Evolutionary conservation across 1,140 invertebrate species (phyloP).

Genomic region (Nebria ingens): DNA sequence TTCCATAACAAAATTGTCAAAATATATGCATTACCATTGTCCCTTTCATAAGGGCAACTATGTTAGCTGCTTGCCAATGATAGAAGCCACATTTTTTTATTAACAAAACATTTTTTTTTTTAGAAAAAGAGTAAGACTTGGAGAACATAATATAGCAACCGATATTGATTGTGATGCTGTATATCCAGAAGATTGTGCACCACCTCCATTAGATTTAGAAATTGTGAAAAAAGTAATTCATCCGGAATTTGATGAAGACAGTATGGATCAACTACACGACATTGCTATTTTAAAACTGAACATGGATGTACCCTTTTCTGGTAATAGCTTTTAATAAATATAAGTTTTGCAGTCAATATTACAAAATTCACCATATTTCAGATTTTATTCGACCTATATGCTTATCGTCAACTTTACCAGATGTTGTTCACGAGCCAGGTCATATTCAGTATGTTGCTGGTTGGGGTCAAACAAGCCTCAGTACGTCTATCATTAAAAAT

Average conservation of each 20-base stretch:
- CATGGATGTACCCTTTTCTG: conserved; percentile 37
- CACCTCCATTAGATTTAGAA: conserved; percentile 22
- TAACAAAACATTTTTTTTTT: too few relatives aligned
- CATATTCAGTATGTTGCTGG: conserved; percentile 36
- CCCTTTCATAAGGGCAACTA: too few relatives aligned
- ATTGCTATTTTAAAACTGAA: conserved; percentile 45
- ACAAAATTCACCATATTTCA: too few relatives aligned
- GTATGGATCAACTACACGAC: conserved; percentile 37
- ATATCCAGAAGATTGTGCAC: conserved; percentile 27
- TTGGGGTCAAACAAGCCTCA: conserved; percentile 45
- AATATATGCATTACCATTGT: background rate
- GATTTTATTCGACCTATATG: conserved; percentile 53
- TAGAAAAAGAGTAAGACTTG: conserved; percentile 33
- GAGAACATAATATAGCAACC: conserved; percentile 39
- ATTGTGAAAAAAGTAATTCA: conserved; percentile 24
- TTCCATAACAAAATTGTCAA: background rate
- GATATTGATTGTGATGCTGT: conserved; percentile 36
- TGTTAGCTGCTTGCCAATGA: too few relatives aligned
- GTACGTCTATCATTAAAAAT: conserved; percentile 12
- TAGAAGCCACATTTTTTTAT: too few relatives aligned
- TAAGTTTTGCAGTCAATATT: background rate
- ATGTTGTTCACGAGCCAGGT: conserved; percentile 31
- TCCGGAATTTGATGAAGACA: conserved; percentile 30
- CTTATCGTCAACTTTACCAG: conserved; percentile 36
- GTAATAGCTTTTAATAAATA: conserved; percentile 12